Evolutionary conservation across 2,113 vertebrate species (phyloP), one percentile per base, ranked within the genome.

Genomic region (Festucalex cinctus): DNA sequence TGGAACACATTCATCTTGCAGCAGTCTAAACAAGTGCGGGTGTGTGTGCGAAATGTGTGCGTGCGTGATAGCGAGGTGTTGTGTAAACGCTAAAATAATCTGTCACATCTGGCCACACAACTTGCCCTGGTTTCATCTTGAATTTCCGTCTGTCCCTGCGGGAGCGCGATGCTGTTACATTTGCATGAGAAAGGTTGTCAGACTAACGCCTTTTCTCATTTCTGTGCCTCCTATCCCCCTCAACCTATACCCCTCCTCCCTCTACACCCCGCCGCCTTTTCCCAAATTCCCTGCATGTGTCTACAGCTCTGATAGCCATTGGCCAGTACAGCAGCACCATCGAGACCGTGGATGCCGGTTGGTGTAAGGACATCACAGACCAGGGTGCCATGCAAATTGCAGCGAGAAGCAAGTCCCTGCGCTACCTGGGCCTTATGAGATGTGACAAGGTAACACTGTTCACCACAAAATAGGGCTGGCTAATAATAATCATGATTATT

Each of bases 361-460:
- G 97, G 97, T 99, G 97, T 87, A 97, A 98, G 79, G 97, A 98
- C 85, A 99, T 98, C 74, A 99, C 97, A 1, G 97, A 98, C 82
- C 93, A 94, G 76, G 97, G 97, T 82, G 97, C 97, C 82, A 98
- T 93, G 10, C 93, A 97, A 86, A 98, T 98, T 69, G 96, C 97
- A 63, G 94, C 95, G 85, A 97, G 92, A 92, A 98, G 97, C 93
- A 98, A 95, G 79, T 98, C 96, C 44, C 94, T 99, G 67, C 91
- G 95, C 81, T 99, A 99, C 69, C 80, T 99, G 89, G 97, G 97
- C 17, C 90, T 99, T 84, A 99, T 99, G 97, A 92, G 97, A 85
- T 99, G 97, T 66, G 97, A 99, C 90, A 97, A 98, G 95, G 97
- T 98, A 93, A 94, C 89, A 43, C 24, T 62, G 62, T 57, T 24